Percentiles rank a stretch among this genome's conserved stretches.
Evolutionary conservation across 2,888 invertebrate genomes (phyloP).

Genomic region (Dorcus parallelipipedus): DNA sequence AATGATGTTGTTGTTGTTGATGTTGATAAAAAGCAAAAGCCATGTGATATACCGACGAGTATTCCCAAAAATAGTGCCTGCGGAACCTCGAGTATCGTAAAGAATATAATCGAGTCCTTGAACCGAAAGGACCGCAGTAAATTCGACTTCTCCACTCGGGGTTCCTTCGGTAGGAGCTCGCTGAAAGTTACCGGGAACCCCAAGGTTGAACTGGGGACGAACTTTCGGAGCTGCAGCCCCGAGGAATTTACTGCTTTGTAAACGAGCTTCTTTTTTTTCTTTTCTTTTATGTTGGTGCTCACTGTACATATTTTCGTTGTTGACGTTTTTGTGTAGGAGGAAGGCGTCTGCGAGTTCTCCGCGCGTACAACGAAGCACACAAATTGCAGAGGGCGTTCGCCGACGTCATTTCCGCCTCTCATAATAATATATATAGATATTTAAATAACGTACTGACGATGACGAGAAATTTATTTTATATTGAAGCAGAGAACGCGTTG

Average conservation of each 20-base stretch:
- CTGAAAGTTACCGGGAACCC: constrained; percentile 39
- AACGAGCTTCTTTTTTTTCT: background rate
- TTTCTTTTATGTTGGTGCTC: background rate
- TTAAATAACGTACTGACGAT: too few relatives aligned
- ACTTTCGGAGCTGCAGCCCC: constrained; percentile 27
- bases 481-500: background rate
- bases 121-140: constrained; percentile 40
- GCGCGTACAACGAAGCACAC: background rate
- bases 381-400: too few relatives aligned
- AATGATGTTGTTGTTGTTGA: background rate
- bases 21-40: too few relatives aligned
- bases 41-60: background rate
- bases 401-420: too few relatives aligned
- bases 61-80: constrained; percentile 7
- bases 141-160: constrained; percentile 35
- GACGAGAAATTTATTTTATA: too few relatives aligned
- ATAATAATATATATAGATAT: too few relatives aligned
- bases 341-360: background rate
- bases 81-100: constrained; percentile 36
- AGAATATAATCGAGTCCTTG: constrained; percentile 44
- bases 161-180: constrained; percentile 42
- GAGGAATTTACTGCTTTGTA: constrained; percentile 37
- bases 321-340: background rate
- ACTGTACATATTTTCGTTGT: background rate
- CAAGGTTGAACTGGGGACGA: constrained; percentile 26